phyloP scores from a whole-genome alignment of 1,140 invertebrate genomes.

The Brachionus calyciflorus region DNA sequence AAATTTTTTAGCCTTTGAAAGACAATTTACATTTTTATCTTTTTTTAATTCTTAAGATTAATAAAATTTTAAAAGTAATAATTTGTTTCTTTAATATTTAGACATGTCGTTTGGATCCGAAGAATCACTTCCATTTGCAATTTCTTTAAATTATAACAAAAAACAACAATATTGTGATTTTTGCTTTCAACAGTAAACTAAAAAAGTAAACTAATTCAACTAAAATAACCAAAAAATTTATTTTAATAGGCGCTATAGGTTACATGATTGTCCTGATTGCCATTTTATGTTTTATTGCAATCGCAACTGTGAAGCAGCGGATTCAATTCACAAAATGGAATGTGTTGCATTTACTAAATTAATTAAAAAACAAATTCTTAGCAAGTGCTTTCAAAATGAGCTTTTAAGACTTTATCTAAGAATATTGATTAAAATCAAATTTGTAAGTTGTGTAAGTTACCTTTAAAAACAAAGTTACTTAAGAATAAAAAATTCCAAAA shows the following conservation, averaged over 20 bases:
- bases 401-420: background rate
- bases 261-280: background rate
- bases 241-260: background rate
- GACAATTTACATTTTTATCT: too few species aligned
- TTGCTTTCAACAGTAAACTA: background rate
- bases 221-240: background rate
- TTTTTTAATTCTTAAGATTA: too few species aligned
- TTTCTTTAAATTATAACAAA: background rate
- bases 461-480: background rate
- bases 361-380: background rate
- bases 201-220: background rate
- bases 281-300: constrained; percentile 1
- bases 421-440: background rate
- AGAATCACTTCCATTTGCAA: background rate
- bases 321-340: background rate
- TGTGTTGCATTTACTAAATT: background rate
- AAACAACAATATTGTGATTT: background rate
- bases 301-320: background rate
- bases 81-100: too few species aligned
- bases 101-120: too few species aligned
- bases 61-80: too few species aligned
- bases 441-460: background rate
- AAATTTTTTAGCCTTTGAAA: too few species aligned
- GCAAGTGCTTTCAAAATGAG: background rate
- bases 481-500: background rate